phyloP scores from a whole-genome alignment of 2,888 invertebrate species.

The Eretmocerus hayati region DNA sequence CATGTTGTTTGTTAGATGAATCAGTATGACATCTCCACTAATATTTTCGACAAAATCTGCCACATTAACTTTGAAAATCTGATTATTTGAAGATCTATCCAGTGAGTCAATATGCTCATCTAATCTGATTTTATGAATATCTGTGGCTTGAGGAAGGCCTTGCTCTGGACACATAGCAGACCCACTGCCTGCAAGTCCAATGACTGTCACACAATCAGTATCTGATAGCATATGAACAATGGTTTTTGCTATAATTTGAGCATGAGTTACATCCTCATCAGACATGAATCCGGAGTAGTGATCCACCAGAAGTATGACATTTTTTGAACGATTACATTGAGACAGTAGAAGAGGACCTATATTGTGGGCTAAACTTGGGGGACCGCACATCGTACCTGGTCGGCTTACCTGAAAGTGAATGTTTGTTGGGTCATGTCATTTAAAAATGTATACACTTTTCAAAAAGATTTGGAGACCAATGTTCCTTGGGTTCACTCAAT shows the following conservation, averaged over 20 bases:
- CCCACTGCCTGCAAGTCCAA: conserved; percentile 35
- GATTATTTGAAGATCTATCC: conserved; percentile 33
- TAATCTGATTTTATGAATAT: conserved; percentile 41
- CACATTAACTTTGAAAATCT: conserved; percentile 34
- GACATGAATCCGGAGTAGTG: conserved; percentile 38
- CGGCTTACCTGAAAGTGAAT: conserved; percentile 32
- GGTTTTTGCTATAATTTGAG: conserved; percentile 41
- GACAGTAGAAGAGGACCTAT: conserved; percentile 40
- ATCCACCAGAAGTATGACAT: conserved; percentile 39
- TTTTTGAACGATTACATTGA: conserved; percentile 38
- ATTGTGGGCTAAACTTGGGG: conserved; percentile 39
- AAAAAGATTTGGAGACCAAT: not conserved
- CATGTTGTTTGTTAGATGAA: conserved; percentile 39
- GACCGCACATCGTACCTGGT: conserved; percentile 41
- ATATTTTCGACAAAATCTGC: conserved; percentile 29
- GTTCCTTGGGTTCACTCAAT: no score
- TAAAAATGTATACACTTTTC: not conserved
- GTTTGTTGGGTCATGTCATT: not conserved
- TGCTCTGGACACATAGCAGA: conserved; percentile 33
- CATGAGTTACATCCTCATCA: conserved; percentile 39
- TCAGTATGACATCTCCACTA: conserved; percentile 33
- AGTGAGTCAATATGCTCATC: conserved; percentile 37
- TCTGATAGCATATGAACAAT: conserved; percentile 42
- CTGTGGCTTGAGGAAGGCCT: conserved; percentile 36
- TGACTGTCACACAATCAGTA: conserved; percentile 37